Percentiles rank a stretch among this genome's conserved stretches.
Evolutionary conservation across 2,113 vertebrate species (phyloP).

Genomic region (Thinocorus orbignyianus): DNA sequence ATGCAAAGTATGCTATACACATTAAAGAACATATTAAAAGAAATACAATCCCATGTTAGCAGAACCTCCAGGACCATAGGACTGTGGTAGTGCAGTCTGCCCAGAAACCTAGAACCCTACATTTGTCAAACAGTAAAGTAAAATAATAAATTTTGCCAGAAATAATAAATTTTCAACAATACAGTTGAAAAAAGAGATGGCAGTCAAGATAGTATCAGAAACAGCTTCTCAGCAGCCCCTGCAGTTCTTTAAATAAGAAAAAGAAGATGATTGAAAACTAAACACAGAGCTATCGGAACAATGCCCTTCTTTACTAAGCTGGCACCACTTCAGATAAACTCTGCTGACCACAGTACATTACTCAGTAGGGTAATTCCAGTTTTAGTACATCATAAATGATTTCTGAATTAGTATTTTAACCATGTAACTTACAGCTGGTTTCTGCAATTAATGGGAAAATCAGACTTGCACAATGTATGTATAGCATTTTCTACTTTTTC

Average conservation of each 20-base stretch:
- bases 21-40: background rate
- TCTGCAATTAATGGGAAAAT: background rate
- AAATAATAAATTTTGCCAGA: background rate
- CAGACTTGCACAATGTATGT: background rate
- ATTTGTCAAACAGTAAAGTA: background rate
- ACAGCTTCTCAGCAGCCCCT: background rate
- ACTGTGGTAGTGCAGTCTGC: background rate
- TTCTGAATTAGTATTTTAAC: background rate
- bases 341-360: background rate
- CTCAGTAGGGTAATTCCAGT: background rate
- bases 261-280: background rate
- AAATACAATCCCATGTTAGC: background rate
- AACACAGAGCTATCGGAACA: background rate
- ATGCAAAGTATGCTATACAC: background rate
- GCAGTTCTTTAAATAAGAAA: background rate
- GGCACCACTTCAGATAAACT: background rate
- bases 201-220: background rate
- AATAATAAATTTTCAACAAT: background rate
- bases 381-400: background rate
- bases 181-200: background rate
- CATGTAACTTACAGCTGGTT: background rate
- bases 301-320: background rate
- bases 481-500: background rate
- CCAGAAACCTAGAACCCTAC: background rate
- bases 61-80: background rate